phyloP scores from a whole-genome alignment of 2,888 invertebrate species.

The Eupithecia centaureata region DNA sequence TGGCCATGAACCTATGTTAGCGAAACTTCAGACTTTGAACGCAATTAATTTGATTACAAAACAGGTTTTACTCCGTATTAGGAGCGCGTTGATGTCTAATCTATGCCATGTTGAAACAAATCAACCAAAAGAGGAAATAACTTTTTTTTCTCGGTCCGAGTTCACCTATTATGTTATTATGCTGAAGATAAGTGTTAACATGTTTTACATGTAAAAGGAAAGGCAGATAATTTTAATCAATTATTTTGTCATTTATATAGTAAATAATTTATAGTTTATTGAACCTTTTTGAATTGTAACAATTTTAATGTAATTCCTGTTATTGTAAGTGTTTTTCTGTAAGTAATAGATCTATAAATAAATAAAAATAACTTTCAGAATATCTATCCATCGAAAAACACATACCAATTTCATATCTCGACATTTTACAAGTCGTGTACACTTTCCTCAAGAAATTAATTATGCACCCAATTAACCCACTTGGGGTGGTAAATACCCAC shows the following conservation, averaged over 20 bases:
- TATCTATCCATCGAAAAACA: not conserved
- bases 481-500: constrained; percentile 45
- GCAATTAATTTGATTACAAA: not conserved
- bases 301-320: no score
- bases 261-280: no score
- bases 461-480: constrained; percentile 62
- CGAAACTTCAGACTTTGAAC: not conserved
- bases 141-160: not conserved
- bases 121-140: not conserved
- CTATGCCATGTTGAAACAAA: not conserved
- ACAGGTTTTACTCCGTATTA: constrained; percentile 6
- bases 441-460: constrained; percentile 46
- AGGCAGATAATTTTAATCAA: not conserved
- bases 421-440: constrained; percentile 9
- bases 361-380: no score
- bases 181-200: not conserved
- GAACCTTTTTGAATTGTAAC: no score
- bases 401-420: not conserved
- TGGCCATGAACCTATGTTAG: not conserved
- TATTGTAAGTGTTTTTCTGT: no score
- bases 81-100: constrained; percentile 13
- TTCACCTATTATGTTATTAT: not conserved
- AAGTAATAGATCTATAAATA: no score
- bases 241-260: no score
- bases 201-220: not conserved